phyloP scores from a whole-genome alignment of 2,113 vertebrate species.

The Lanius ludovicianus region DNA sequence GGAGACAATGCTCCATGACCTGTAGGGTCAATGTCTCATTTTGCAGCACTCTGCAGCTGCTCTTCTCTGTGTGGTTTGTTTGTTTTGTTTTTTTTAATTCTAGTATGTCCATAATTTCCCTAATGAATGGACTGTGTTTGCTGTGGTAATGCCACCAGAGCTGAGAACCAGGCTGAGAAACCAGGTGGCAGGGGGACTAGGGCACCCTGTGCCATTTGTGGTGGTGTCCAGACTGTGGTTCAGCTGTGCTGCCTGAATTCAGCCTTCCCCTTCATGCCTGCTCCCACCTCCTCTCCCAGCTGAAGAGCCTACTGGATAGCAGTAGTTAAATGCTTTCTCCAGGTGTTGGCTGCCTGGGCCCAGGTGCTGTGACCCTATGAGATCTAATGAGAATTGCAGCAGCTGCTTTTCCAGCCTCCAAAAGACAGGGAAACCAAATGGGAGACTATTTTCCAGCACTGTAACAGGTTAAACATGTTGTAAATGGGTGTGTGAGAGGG shows the following conservation, averaged over 20 bases:
- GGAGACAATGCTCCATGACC: neutral
- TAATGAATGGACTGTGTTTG: neutral
- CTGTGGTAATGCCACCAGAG: neutral
- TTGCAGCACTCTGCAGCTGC: neutral
- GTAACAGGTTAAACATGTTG: neutral
- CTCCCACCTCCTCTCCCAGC: neutral
- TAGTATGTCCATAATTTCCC: neutral
- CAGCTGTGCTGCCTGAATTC: neutral
- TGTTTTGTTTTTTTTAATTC: neutral
- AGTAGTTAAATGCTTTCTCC: neutral
- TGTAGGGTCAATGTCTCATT: neutral
- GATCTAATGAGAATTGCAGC: neutral
- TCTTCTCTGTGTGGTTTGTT: neutral
- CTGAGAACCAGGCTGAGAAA: neutral
- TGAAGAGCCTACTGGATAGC: rapidly evolving
- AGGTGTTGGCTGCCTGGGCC: neutral
- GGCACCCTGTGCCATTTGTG: neutral
- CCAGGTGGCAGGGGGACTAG: rapidly evolving
- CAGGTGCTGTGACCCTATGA: neutral
- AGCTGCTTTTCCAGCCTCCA: neutral
- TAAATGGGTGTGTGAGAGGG: neutral
- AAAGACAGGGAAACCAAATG: neutral
- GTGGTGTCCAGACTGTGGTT: neutral
- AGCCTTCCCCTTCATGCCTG: rapidly evolving
- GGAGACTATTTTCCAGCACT: rapidly evolving